phyloP scores from a whole-genome alignment of 2,888 invertebrate species.

The Drosophila mettleri region DNA sequence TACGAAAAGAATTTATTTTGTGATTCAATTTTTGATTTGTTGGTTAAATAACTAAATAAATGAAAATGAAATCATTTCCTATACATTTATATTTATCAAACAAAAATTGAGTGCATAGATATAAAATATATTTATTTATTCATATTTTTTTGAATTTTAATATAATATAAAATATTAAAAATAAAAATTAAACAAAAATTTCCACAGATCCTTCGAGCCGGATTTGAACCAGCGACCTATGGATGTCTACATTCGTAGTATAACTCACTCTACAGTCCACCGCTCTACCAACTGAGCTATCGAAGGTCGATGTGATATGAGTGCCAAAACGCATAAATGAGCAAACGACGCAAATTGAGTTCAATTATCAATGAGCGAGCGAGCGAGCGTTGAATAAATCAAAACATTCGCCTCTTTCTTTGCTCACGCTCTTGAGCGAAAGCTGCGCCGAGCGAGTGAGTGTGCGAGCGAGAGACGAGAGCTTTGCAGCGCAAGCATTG shows the following conservation, averaged over 20 bases:
- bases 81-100: no score
- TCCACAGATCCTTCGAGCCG: conserved; percentile 80
- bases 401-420: conserved; percentile 19
- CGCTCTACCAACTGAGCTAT: conserved; percentile 84
- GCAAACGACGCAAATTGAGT: background rate
- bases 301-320: conserved; percentile 66
- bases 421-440: conserved; percentile 24
- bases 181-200: conserved; percentile 33
- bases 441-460: conserved; percentile 8
- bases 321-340: conserved; percentile 31
- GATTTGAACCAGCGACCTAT: conserved; percentile 84
- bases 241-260: conserved; percentile 64
- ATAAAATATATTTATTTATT: background rate
- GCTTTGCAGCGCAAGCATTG: conserved; percentile 49
- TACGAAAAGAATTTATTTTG: background rate
- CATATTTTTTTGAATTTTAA: background rate
- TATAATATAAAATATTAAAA: background rate
- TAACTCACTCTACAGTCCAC: conserved; percentile 79
- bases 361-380: conserved; percentile 7
- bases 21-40: background rate
- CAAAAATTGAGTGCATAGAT: no score
- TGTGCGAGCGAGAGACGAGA: conserved; percentile 10
- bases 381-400: conserved; percentile 31
- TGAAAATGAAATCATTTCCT: no score
- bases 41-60: no score